A percentile compares a stretch with the other conserved stretches of the same genome.
Conservation (phyloP, 2,888 invertebrate species). For the Blastobasis lacticolella region DNA sequence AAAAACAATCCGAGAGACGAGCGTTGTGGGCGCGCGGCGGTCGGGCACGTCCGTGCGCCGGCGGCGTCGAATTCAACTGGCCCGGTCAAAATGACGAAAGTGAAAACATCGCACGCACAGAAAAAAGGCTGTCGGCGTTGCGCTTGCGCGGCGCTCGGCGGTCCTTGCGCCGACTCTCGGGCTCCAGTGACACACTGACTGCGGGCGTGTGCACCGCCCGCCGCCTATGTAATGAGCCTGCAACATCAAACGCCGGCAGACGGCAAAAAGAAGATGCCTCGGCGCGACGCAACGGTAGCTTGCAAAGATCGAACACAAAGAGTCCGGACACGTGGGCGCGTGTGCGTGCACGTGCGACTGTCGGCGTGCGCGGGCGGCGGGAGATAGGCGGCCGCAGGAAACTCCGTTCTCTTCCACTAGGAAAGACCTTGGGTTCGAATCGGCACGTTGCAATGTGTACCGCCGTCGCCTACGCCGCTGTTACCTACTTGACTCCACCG, state of each 20-base stretch:
- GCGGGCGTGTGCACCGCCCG: slow-evolving; percentile 64
- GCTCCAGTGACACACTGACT: slow-evolving; percentile 72
- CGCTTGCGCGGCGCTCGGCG: slow-evolving; percentile 25
- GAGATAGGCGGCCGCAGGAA: slow-evolving; percentile 74
- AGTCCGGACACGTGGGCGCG: slow-evolving; percentile 63
- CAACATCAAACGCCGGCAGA: slow-evolving; percentile 61
- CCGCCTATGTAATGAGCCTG: slow-evolving; percentile 70
- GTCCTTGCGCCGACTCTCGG: slow-evolving; percentile 72
- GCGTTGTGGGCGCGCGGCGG: slow-evolving; percentile 67
- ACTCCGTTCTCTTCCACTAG: slow-evolving; percentile 76
- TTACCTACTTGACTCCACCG: slow-evolving; percentile 55
- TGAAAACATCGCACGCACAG: slow-evolving; percentile 74
- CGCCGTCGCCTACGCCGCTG: slow-evolving; percentile 69
- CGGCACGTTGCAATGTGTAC: slow-evolving; percentile 72
- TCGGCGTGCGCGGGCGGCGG: slow-evolving; percentile 46
- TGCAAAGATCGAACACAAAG: slow-evolving; percentile 68
- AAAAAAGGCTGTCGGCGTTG: slow-evolving; percentile 66
- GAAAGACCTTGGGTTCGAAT: slow-evolving; percentile 75
- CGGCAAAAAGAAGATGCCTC: slow-evolving; percentile 69
- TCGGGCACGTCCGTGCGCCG: slow-evolving; percentile 70
- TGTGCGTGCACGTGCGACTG: slow-evolving; percentile 63
- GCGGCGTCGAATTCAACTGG: slow-evolving; percentile 72
- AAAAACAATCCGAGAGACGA: slow-evolving; percentile 65
- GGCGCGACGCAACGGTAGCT: slow-evolving; percentile 65
- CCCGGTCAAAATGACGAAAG: slow-evolving; percentile 74